Evolutionary conservation across 1,140 invertebrate species (phyloP).

Genomic region (Adelges cooleyi): DNA sequence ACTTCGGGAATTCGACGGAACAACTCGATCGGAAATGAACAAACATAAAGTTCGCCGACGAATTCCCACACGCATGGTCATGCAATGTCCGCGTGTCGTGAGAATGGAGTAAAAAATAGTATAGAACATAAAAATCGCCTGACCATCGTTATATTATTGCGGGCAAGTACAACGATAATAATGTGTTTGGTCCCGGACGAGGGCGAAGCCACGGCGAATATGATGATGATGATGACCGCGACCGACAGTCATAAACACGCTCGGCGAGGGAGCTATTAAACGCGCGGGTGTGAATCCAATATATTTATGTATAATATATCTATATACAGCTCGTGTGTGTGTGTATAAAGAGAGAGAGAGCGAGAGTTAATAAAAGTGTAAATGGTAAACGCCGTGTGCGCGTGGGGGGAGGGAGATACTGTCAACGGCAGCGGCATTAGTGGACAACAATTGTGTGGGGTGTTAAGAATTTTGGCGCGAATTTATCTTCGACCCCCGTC

Average conservation of each 20-base stretch:
- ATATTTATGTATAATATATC: neutral
- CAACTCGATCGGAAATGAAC: slow-evolving; percentile 29
- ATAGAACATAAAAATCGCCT: neutral
- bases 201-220: neutral
- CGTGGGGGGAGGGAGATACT: slow-evolving; percentile 12
- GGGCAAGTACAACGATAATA: neutral
- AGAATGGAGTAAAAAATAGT: too few relatives aligned
- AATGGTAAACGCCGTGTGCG: neutral
- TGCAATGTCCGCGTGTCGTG: neutral
- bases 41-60: slow-evolving; percentile 21
- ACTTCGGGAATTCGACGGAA: neutral
- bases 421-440: slow-evolving; percentile 2
- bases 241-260: neutral
- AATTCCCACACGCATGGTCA: slow-evolving; percentile 14
- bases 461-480: slow-evolving; percentile 23
- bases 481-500: slow-evolving; percentile 25
- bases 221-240: neutral
- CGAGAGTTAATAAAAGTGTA: slow-evolving; percentile 21
- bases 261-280: neutral
- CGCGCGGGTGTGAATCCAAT: neutral
- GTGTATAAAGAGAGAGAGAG: neutral
- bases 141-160: too few relatives aligned
- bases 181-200: neutral
- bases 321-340: neutral
- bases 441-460: slow-evolving; percentile 20